Percentiles rank a stretch among this genome's conserved stretches.
Conservation (phyloP, 64 coral and sea anemone genomes). For the Pachyseris speciosa region DNA sequence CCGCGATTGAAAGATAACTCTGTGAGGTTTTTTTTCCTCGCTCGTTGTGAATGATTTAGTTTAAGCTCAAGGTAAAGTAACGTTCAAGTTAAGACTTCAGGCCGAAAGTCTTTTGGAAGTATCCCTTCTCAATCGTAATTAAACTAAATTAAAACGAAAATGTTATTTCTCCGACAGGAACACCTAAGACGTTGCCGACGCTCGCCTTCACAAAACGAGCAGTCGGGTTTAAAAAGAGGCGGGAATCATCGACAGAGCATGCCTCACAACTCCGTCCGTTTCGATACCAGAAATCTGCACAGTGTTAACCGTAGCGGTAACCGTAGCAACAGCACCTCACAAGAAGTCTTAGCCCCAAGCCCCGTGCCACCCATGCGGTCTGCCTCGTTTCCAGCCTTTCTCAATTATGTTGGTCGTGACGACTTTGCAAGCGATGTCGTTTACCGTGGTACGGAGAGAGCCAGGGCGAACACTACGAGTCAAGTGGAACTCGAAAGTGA, state of each 20-base stretch:
- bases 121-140: no score
- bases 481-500: slow-evolving; percentile 72
- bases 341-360: slow-evolving; percentile 46
- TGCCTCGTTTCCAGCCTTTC: slow-evolving; percentile 91
- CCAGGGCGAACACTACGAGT: slow-evolving; percentile 45
- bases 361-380: slow-evolving; percentile 84
- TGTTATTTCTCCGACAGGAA: slow-evolving; percentile 27
- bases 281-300: slow-evolving; percentile 44
- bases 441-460: slow-evolving; percentile 68
- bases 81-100: no score
- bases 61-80: no score
- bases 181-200: slow-evolving; percentile 44
- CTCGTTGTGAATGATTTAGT: no score
- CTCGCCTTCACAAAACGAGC: background rate
- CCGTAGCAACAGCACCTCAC: slow-evolving; percentile 33
- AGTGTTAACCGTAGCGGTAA: slow-evolving; percentile 55
- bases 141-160: no score
- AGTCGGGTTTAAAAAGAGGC: slow-evolving; percentile 16
- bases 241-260: slow-evolving; percentile 32
- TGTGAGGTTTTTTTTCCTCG: no score
- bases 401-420: slow-evolving; percentile 90
- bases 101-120: no score
- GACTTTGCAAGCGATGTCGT: slow-evolving; percentile 88
- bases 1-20: no score
- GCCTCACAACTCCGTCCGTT: slow-evolving; percentile 57